Evolutionary conservation across 2,888 invertebrate genomes (phyloP), one percentile per base, ranked within the genome.

Genomic region (Brachyopa scutellaris): DNA sequence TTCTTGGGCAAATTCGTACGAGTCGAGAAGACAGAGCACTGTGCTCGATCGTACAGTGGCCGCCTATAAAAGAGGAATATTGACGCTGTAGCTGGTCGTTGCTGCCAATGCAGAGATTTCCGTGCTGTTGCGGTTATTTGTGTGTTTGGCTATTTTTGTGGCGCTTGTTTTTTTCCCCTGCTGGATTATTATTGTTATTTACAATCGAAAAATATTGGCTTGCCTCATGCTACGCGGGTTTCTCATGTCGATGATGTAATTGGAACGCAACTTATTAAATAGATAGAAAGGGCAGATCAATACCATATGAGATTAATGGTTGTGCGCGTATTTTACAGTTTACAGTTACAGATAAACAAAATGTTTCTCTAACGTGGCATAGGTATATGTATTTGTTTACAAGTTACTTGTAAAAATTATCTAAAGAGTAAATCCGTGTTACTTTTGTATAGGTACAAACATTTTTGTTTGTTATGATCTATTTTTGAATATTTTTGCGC

Each of bases 21-120:
- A 33, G 53, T 29, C 36, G n/a, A n/a, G n/a, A n/a, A n/a, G n/a
- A 13, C 42, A 29, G 13, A 38, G 31, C 11, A 33, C 8, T 26
- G 21, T 13, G 17, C 31, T 26, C 29, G 53, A 61, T 67, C 61
- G 42, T 23, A 79, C 79, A 80, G 76, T 80, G 69, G 76, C 33
- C 29, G 69, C 64, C 57, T 13, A 17, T 51, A 53, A 80, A 76
- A 76, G 38, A 49, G 69, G 69, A 76, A 67, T 59, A 59, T 59
- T 33, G 45, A 36, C 38, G 26, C 17, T 21, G 23, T 55, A 33
- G 42, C 45, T 11, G 15, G 7, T 26, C n/a, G 40, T 42, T 31
- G 7, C n/a, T 40, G 69, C 13, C 38, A 36, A 74, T 57, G 57
- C 42, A 51, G 38, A 47, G 31, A 36, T 51, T 53, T 62, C 26